Conservation (phyloP, 1,140 invertebrate genomes). For the Drosophila melanica region DNA sequence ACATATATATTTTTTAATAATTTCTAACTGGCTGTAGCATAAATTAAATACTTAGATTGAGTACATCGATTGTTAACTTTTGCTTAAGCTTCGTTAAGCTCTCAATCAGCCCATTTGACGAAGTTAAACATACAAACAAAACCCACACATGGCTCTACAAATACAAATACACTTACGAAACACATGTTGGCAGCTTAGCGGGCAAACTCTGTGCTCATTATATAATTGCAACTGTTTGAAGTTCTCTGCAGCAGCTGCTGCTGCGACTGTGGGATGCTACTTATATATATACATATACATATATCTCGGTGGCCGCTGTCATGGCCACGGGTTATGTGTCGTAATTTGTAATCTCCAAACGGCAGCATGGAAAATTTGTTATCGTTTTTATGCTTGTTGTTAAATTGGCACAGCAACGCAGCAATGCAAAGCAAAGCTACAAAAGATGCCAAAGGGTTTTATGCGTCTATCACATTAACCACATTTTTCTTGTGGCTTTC, state of each 20-base stretch:
- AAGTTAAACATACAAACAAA: constrained; percentile 26
- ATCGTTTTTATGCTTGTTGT: constrained; percentile 74
- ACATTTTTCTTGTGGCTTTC: constrained; percentile 29
- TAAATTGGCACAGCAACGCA: constrained; percentile 68
- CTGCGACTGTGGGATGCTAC: neutral
- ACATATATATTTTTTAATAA: no score
- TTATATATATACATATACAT: constrained; percentile 8
- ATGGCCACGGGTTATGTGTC: constrained; percentile 65
- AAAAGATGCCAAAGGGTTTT: constrained; percentile 58
- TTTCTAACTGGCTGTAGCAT: no score
- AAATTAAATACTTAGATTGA: no score
- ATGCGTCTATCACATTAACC: constrained; percentile 67
- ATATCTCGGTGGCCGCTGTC: constrained; percentile 20
- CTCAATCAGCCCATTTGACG: constrained; percentile 37
- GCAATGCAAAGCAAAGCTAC: constrained; percentile 23
- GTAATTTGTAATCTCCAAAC: constrained; percentile 71
- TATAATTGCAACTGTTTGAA: constrained; percentile 78
- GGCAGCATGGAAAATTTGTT: constrained; percentile 70
- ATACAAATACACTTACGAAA: constrained; percentile 24
- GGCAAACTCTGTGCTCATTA: constrained; percentile 61
- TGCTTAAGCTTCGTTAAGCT: no score
- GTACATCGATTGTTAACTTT: no score
- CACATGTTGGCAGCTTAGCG: constrained; percentile 44
- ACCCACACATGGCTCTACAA: neutral
- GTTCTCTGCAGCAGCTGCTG: constrained; percentile 40